A percentile compares a stretch with the other conserved stretches of the same genome.
phyloP scores from a whole-genome alignment of 2,113 vertebrate genomes.

The Rissa tridactyla region DNA sequence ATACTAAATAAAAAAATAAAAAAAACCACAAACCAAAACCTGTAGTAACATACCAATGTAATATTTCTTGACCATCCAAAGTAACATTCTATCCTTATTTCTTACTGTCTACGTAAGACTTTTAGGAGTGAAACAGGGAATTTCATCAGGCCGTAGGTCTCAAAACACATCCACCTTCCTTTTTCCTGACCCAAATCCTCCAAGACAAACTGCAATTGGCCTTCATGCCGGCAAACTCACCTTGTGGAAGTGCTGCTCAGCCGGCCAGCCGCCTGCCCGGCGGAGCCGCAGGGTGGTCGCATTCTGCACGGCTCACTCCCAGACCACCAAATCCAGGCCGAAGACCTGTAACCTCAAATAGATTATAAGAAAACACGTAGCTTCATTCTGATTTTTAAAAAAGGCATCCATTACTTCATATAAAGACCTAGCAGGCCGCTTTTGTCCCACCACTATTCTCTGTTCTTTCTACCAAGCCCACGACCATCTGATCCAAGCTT shows the following conservation, averaged over 20 bases:
- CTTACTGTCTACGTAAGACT: neutral
- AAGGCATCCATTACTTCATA: neutral
- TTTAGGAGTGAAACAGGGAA: neutral
- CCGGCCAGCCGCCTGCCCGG: rapidly evolving
- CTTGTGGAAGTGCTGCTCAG: neutral
- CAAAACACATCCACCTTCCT: neutral
- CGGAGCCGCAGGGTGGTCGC: neutral
- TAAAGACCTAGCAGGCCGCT: neutral
- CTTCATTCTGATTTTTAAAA: neutral
- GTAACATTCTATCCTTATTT: neutral
- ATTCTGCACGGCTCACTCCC: neutral
- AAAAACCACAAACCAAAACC: neutral
- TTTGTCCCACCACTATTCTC: neutral
- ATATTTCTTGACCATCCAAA: neutral
- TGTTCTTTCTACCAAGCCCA: neutral
- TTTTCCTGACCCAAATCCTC: neutral
- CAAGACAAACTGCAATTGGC: neutral
- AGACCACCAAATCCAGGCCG: rapidly evolving
- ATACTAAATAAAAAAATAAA: neutral
- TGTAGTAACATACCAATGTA: neutral
- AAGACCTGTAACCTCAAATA: neutral
- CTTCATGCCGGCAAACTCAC: neutral
- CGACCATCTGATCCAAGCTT: neutral
- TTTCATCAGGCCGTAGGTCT: neutral
- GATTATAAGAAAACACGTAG: neutral